Conservation (phyloP, 2,113 vertebrate species). For the Murina feae region DNA sequence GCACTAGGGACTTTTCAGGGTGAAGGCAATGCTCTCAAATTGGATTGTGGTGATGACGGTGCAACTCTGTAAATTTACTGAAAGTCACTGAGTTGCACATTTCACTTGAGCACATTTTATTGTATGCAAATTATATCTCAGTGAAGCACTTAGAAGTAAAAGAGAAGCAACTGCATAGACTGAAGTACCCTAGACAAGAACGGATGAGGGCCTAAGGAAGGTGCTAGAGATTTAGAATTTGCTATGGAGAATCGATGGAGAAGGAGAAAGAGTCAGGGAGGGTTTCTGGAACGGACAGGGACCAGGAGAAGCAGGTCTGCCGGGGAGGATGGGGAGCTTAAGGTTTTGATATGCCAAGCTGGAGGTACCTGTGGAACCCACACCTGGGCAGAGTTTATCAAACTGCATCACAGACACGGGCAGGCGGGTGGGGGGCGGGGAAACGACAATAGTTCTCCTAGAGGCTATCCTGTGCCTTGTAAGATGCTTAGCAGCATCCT, state of each 20-base stretch:
- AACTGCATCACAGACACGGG: background rate
- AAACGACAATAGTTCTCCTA: background rate
- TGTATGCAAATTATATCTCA: background rate
- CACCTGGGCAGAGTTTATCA: background rate
- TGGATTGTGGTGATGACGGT: background rate
- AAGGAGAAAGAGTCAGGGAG: background rate
- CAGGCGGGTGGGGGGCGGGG: too few relatives aligned
- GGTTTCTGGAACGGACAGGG: background rate
- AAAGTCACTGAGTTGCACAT: background rate
- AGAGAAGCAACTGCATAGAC: background rate
- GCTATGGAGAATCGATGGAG: background rate
- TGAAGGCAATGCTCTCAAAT: background rate
- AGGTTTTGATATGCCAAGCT: background rate
- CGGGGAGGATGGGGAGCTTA: background rate
- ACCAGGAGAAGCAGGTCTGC: background rate
- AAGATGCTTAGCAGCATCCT: background rate
- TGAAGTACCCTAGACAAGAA: background rate
- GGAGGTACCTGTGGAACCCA: background rate
- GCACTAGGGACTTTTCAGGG: background rate
- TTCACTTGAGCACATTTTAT: background rate
- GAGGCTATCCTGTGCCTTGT: background rate
- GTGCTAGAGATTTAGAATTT: background rate
- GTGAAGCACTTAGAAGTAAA: background rate
- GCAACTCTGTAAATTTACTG: background rate
- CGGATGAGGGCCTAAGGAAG: background rate